A percentile compares a stretch with the other conserved stretches of the same genome.
phyloP scores from a whole-genome alignment of 1,140 invertebrate species.

The Eubasilissa regina region DNA sequence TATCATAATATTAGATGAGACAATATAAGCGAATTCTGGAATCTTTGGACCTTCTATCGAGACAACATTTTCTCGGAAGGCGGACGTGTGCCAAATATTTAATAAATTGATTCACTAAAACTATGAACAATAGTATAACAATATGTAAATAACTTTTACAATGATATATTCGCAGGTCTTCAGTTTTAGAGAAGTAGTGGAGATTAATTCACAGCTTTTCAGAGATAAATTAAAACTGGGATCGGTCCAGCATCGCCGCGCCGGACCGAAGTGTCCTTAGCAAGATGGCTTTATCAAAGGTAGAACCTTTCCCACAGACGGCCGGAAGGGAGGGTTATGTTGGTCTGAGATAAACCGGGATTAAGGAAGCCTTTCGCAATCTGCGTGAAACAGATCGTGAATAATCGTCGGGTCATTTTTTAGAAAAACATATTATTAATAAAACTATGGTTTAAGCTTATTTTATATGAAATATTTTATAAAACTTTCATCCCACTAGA shows the following conservation, averaged over 20 bases:
- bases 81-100: too few species aligned
- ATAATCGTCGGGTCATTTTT: slow-evolving; percentile 1
- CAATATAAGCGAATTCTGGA: too few species aligned
- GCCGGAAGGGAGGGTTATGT: slow-evolving; percentile 10
- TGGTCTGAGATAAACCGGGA: slow-evolving; percentile 40
- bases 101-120: too few species aligned
- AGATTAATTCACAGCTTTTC: slow-evolving; percentile 17
- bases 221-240: slow-evolving; percentile 32
- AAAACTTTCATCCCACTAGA: too few species aligned
- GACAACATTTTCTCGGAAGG: too few species aligned
- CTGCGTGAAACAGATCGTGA: slow-evolving; percentile 43
- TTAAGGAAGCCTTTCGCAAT: slow-evolving; percentile 28
- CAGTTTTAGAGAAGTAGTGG: background rate
- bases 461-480: too few species aligned
- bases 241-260: slow-evolving; percentile 14
- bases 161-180: too few species aligned
- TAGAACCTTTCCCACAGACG: slow-evolving; percentile 23
- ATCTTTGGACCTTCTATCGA: too few species aligned
- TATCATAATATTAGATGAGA: too few species aligned
- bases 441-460: too few species aligned
- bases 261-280: slow-evolving; percentile 11
- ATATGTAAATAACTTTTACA: too few species aligned
- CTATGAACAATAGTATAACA: too few species aligned
- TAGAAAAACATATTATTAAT: background rate
- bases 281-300: slow-evolving; percentile 38